phyloP scores from a whole-genome alignment of 92 coral and sea anemone genomes.

The Muricea muricata region DNA sequence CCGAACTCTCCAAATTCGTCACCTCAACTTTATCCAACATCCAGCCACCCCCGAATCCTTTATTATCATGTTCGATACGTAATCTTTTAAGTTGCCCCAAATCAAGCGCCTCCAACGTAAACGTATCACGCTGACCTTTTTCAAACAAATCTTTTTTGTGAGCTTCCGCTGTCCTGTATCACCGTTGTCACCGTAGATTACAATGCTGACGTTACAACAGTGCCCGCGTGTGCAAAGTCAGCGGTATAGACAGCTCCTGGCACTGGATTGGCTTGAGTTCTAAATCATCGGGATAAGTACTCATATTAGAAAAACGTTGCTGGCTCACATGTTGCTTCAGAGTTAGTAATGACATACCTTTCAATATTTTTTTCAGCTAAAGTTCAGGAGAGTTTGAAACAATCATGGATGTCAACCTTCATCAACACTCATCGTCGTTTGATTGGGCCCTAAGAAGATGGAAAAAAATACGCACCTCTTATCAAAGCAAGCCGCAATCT shows the following conservation, averaged over 20 bases:
- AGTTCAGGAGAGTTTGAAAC: no score
- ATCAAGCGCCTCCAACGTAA: slow-evolving; percentile 56
- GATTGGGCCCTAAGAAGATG: no score
- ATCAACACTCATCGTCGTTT: no score
- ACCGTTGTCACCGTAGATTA: slow-evolving; percentile 90
- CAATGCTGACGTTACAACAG: slow-evolving; percentile 89
- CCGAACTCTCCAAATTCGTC: slow-evolving; percentile 79
- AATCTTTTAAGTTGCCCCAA: slow-evolving; percentile 83
- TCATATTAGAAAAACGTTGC: no score
- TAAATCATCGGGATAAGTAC: slow-evolving; percentile 16
- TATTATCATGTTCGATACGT: slow-evolving; percentile 61
- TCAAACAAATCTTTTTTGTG: slow-evolving; percentile 33
- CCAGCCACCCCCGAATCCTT: slow-evolving; percentile 97
- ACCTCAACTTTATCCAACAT: slow-evolving; percentile 82
- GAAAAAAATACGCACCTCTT: slow-evolving; percentile 72
- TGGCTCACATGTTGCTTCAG: no score
- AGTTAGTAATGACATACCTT: no score
- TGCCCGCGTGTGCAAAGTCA: slow-evolving; percentile 92
- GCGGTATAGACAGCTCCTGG: slow-evolving; percentile 84
- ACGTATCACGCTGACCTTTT: slow-evolving; percentile 29
- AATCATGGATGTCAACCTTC: no score
- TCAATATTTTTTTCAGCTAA: no score
- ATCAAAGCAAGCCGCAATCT: slow-evolving; percentile 73
- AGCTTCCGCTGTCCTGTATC: slow-evolving; percentile 89
- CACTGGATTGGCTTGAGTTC: slow-evolving; percentile 91